phyloP scores from a whole-genome alignment of 2,113 vertebrate genomes.

The Halcyon malimbica region DNA sequence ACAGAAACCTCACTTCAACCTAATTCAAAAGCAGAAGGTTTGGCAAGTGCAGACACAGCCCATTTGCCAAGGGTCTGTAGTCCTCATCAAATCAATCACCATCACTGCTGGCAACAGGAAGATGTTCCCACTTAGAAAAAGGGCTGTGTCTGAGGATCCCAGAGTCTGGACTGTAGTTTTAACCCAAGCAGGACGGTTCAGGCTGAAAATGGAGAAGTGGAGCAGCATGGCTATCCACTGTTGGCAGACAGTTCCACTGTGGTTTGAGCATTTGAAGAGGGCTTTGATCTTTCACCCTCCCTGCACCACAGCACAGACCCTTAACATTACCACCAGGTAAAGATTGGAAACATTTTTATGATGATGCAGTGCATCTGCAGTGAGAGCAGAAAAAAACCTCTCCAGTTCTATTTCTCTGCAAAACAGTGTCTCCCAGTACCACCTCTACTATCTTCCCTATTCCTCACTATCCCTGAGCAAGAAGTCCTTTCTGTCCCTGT shows the following conservation, averaged over 20 bases:
- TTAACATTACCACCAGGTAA: neutral
- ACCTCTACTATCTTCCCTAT: neutral
- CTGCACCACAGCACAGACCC: conserved; percentile 36
- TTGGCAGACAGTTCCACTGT: neutral
- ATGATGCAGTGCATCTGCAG: neutral
- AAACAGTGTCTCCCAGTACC: neutral
- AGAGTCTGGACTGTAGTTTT: neutral
- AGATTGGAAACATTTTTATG: neutral
- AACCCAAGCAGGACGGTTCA: neutral
- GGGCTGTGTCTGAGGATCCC: neutral
- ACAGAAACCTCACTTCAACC: conserved; percentile 45
- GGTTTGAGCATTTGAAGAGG: conserved; percentile 40
- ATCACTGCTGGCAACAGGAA: neutral
- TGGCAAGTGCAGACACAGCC: conserved; percentile 23
- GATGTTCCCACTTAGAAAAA: neutral
- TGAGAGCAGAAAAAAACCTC: neutral
- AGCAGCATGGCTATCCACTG: neutral
- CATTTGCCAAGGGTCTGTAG: conserved; percentile 58
- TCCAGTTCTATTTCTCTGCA: neutral
- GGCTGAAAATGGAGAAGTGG: neutral
- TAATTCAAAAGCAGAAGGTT: neutral
- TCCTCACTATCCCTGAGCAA: neutral
- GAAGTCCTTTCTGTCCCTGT: neutral
- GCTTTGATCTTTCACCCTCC: neutral
- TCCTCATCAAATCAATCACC: conserved; percentile 53